These are phyloP conservation scores for Whitmania pigra DNA, from an alignment of 1,140 invertebrate species.

Conservation along the genomic window DNA sequence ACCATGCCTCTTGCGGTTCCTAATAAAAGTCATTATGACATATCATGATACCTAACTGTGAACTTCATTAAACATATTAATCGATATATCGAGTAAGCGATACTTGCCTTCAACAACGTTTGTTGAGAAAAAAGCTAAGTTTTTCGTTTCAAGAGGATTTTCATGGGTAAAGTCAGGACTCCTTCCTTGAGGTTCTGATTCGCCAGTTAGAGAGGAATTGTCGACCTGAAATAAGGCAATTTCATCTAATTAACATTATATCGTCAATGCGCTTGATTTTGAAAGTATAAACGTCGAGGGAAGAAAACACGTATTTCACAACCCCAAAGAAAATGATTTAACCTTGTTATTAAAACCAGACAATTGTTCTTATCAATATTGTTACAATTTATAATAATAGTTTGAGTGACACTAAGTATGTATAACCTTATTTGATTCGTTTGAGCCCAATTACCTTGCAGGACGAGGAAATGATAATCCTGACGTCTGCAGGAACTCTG, in stretches of 20 bases:
- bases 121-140: constrained; percentile 7
- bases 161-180: neutral
- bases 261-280: too few species aligned
- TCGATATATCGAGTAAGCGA: too few species aligned
- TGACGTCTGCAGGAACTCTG: constrained; percentile 68
- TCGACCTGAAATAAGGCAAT: neutral
- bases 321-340: too few species aligned
- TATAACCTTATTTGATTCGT: too few species aligned
- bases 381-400: too few species aligned
- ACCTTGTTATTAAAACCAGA: too few species aligned
- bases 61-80: too few species aligned
- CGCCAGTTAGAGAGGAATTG: neutral
- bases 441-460: constrained; percentile 48
- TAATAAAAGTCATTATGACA: neutral
- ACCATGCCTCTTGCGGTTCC: constrained; percentile 35
- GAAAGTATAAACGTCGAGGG: too few species aligned
- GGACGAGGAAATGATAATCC: constrained; percentile 55
- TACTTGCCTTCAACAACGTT: constrained; percentile 3
- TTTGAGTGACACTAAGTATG: too few species aligned
- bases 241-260: neutral
- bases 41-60: too few species aligned
- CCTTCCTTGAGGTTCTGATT: constrained; percentile 5
- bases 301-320: too few species aligned
- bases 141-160: constrained; percentile 11
- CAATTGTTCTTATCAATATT: too few species aligned